Evolutionary conservation across 2,888 invertebrate species (phyloP).

Genomic region (Mamestra brassicae): DNA sequence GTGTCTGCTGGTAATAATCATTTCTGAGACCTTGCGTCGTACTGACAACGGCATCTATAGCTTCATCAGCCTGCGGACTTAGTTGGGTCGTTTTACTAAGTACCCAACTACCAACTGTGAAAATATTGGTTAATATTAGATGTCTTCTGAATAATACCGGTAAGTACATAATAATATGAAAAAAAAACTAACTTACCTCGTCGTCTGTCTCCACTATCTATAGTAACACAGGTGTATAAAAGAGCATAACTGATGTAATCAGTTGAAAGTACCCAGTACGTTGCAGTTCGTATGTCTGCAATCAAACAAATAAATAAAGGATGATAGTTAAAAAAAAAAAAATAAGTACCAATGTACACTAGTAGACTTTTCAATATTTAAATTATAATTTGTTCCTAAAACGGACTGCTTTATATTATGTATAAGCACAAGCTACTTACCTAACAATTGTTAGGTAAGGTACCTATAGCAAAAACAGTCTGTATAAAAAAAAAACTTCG

Average conservation of each 20-base stretch:
- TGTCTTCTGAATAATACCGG: background rate
- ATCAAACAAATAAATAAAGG: constrained; percentile 2
- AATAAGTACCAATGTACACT: no score
- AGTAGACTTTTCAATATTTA: no score
- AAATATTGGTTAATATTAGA: background rate
- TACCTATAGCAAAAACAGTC: background rate
- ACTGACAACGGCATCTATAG: constrained; percentile 72
- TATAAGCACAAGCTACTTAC: no score
- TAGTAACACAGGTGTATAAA: constrained; percentile 81
- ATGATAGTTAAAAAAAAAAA: no score
- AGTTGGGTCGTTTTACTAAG: constrained; percentile 77
- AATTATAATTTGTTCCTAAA: no score
- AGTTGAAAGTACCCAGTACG: constrained; percentile 81
- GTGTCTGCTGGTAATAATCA: constrained; percentile 77
- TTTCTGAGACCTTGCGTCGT: constrained; percentile 79
- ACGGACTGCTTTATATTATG: no score
- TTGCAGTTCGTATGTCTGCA: constrained; percentile 66
- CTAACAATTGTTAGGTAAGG: no score
- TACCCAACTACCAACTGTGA: constrained; percentile 85
- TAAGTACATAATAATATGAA: background rate
- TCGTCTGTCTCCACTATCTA: constrained; percentile 73
- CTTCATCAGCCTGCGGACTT: constrained; percentile 63
- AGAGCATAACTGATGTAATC: constrained; percentile 82
- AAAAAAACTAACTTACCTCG: constrained; percentile 74
- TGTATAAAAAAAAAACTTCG: background rate